phyloP scores from a whole-genome alignment of 2,888 invertebrate genomes.

The Labia minor region DNA sequence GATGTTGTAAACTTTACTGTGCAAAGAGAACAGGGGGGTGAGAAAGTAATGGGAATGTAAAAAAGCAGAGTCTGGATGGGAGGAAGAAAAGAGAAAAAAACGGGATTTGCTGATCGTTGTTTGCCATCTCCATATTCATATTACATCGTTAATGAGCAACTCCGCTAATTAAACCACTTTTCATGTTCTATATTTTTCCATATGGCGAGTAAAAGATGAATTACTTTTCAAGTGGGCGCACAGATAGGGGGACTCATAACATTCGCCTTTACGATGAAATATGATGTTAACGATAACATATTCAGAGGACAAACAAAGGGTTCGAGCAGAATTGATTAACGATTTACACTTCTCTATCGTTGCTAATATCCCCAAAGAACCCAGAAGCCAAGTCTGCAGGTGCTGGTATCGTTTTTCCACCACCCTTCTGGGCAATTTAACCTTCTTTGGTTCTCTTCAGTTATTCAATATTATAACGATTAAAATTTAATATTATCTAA shows the following conservation, averaged over 20 bases:
- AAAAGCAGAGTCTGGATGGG: too few relatives aligned
- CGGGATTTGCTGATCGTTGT: not conserved
- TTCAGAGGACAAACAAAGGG: conserved; percentile 13
- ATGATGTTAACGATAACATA: conserved; percentile 7
- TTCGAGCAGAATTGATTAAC: not conserved
- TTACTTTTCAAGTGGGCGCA: not conserved
- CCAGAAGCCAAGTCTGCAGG: too few relatives aligned
- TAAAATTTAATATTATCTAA: too few relatives aligned
- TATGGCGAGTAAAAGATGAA: not conserved
- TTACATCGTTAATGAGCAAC: not conserved
- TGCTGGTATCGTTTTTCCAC: too few relatives aligned
- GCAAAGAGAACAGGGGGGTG: too few relatives aligned
- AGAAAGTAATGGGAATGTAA: too few relatives aligned
- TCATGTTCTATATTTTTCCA: not conserved
- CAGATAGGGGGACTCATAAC: not conserved
- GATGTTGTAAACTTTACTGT: not conserved
- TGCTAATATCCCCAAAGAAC: not conserved
- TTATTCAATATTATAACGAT: too few relatives aligned
- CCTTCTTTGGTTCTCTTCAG: too few relatives aligned
- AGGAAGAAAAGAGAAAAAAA: not conserved
- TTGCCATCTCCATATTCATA: not conserved
- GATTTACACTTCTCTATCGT: not conserved
- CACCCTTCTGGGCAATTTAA: too few relatives aligned
- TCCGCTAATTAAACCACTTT: not conserved
- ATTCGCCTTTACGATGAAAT: not conserved